phyloP scores from a whole-genome alignment of 2,797 vertebrate genomes.

The Graptemys geographica region DNA sequence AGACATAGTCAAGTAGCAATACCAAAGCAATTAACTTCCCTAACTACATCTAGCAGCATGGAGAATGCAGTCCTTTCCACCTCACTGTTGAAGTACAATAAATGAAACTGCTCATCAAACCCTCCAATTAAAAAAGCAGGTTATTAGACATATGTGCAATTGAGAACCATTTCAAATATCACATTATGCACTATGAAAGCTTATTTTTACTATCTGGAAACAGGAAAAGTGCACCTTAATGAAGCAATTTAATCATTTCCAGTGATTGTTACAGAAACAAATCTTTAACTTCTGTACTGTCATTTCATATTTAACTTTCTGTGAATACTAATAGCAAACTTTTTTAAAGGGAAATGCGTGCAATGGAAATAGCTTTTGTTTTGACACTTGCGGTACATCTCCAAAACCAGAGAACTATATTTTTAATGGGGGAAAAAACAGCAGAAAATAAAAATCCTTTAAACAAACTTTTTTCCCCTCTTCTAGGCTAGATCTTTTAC shows the following conservation, averaged over 20 bases:
- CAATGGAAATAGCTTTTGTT: conserved; percentile 82
- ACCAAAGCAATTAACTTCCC: conserved; percentile 80
- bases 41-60: conserved; percentile 80
- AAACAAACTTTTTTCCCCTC: conserved; percentile 71
- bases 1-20: conserved; percentile 82
- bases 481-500: conserved; percentile 76
- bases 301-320: conserved; percentile 79
- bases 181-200: conserved; percentile 83
- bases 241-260: conserved; percentile 85
- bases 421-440: conserved; percentile 59
- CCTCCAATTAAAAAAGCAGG: conserved; percentile 79
- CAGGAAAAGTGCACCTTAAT: conserved; percentile 83
- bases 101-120: conserved; percentile 81
- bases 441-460: conserved; percentile 74
- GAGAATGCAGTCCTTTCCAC: conserved; percentile 81
- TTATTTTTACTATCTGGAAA: conserved; percentile 83
- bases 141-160: conserved; percentile 80
- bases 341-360: conserved; percentile 78
- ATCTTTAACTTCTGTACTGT: conserved; percentile 78
- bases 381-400: conserved; percentile 84
- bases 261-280: conserved; percentile 86
- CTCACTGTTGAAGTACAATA: conserved; percentile 81
- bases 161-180: conserved; percentile 83
- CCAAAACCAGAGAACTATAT: conserved; percentile 69
- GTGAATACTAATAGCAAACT: conserved; percentile 83